Evolutionary conservation across 2,113 vertebrate genomes (phyloP).

Genomic region (Hemiscyllium ocellatum): DNA sequence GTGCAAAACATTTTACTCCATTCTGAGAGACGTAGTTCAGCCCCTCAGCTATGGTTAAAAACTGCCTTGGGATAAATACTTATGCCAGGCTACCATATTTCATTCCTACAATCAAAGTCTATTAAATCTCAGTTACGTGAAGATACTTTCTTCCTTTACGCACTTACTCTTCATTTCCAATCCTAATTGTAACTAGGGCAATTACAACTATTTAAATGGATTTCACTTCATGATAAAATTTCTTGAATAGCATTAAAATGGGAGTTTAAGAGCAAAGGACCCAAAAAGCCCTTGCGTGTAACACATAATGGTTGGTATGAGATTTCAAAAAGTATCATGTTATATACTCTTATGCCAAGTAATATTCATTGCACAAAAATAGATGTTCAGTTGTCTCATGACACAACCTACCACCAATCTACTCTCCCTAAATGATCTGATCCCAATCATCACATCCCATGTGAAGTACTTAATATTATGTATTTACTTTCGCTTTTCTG

Average conservation of each 20-base stretch:
- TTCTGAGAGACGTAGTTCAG: not conserved
- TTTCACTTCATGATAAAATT: not conserved
- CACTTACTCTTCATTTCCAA: not conserved
- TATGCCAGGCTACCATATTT: not conserved
- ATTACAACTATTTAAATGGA: not conserved
- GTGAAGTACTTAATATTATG: not conserved
- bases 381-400: not conserved
- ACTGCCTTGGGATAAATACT: not conserved
- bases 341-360: not conserved
- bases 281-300: not conserved
- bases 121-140: not conserved
- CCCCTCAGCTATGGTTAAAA: not conserved
- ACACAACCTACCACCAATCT: not conserved
- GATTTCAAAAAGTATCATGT: not conserved
- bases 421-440: not conserved
- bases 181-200: not conserved
- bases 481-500: not conserved
- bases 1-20: not conserved
- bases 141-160: too few species aligned
- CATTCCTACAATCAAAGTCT: not conserved
- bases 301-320: not conserved
- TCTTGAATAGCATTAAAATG: not conserved
- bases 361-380: not conserved
- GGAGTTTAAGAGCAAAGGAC: not conserved
- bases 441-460: not conserved